Evolutionary conservation across 1,140 invertebrate genomes (phyloP).

Genomic region (Drosophila cardini): DNA sequence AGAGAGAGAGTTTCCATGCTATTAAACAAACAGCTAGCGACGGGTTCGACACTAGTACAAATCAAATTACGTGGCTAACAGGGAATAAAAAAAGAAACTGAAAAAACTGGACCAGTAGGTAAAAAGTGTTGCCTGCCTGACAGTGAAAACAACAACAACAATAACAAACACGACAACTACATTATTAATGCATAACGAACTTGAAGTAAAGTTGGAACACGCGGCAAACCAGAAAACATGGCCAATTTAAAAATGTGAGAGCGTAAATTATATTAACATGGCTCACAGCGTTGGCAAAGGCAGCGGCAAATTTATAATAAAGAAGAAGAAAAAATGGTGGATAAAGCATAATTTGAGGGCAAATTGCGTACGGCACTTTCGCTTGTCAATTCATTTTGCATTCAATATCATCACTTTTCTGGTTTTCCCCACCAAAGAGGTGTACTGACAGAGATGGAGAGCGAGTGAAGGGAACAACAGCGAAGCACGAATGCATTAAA

Average conservation of each 20-base stretch:
- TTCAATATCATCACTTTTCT: slow-evolving; percentile 61
- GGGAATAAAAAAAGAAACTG: slow-evolving; percentile 4
- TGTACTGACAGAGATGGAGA: background rate
- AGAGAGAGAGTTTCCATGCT: slow-evolving; percentile 50
- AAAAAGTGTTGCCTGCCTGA: slow-evolving; percentile 5
- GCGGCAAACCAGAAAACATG: slow-evolving; percentile 74
- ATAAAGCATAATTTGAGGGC: slow-evolving; percentile 53
- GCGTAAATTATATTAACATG: slow-evolving; percentile 67
- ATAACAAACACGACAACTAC: slow-evolving; percentile 64
- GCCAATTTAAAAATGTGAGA: slow-evolving; percentile 58
- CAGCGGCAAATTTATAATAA: slow-evolving; percentile 28
- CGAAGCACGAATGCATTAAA: slow-evolving; percentile 55
- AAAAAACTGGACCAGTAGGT: background rate
- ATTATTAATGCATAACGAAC: slow-evolving; percentile 81
- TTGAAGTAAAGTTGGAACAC: slow-evolving; percentile 57
- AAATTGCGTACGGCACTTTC: slow-evolving; percentile 55
- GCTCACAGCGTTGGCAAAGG: slow-evolving; percentile 8
- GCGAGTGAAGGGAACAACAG: too few species aligned
- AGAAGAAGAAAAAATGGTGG: slow-evolving; percentile 22
- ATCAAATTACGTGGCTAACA: slow-evolving; percentile 65
- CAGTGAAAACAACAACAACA: slow-evolving; percentile 2
- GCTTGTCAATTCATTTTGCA: slow-evolving; percentile 66
- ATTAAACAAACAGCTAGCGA: slow-evolving; percentile 44
- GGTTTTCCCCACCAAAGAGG: slow-evolving; percentile 19
- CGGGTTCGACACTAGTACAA: slow-evolving; percentile 24